Conservation (phyloP, 2,888 invertebrate genomes). For the Helleia helle region DNA sequence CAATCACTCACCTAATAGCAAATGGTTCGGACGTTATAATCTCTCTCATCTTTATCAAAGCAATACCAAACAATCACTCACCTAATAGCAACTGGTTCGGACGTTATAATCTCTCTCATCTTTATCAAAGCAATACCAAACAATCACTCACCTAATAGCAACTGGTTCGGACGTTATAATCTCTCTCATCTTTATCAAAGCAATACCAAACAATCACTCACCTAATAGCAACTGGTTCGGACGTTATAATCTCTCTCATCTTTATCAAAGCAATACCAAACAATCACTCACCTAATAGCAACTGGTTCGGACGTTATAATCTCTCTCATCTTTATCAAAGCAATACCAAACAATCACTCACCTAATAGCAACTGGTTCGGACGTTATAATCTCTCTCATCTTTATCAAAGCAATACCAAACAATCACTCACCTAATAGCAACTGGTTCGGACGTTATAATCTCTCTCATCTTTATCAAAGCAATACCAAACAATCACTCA, state of each 20-base stretch:
- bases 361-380: constrained; percentile 89
- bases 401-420: too few species aligned
- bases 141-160: constrained; percentile 78
- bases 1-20: constrained; percentile 78
- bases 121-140: too few species aligned
- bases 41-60: constrained; percentile 93
- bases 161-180: constrained; percentile 92
- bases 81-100: constrained; percentile 89
- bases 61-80: constrained; percentile 46
- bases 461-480: constrained; percentile 93
- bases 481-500: constrained; percentile 46
- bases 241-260: constrained; percentile 91
- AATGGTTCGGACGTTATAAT: constrained; percentile 92
- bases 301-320: constrained; percentile 92
- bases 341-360: constrained; percentile 46
- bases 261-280: too few species aligned
- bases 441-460: constrained; percentile 92
- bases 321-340: constrained; percentile 93
- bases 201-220: constrained; percentile 46
- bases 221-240: constrained; percentile 89
- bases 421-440: constrained; percentile 78
- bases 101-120: constrained; percentile 91
- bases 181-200: constrained; percentile 93
- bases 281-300: constrained; percentile 78
- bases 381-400: constrained; percentile 91